A percentile compares a stretch with the other conserved stretches of the same genome.
Conservation (phyloP, 1,140 invertebrate genomes). For the Hesperophylax magnus region DNA sequence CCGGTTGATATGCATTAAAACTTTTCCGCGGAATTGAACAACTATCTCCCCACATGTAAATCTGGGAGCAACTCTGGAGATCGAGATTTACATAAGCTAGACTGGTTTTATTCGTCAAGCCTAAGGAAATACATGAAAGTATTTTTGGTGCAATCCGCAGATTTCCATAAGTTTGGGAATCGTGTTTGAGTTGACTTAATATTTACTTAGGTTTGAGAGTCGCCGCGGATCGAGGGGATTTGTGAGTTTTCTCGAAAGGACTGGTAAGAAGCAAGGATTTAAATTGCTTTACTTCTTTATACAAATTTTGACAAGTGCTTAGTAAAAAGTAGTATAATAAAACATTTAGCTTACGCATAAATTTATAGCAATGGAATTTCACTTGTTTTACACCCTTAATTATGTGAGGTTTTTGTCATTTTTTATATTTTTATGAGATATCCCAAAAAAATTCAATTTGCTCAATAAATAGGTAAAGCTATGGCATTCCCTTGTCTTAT, state of each 20-base stretch:
- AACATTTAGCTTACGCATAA: too few species aligned
- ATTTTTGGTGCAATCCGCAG: slow-evolving; percentile 50
- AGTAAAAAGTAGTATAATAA: too few species aligned
- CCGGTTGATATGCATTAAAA: slow-evolving; percentile 38
- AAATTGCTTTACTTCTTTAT: not conserved
- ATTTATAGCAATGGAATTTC: too few species aligned
- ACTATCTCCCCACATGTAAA: slow-evolving; percentile 39
- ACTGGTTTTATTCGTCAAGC: slow-evolving; percentile 36
- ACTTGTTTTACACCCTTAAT: too few species aligned
- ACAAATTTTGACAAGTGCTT: not conserved
- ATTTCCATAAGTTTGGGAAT: slow-evolving; percentile 54
- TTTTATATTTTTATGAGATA: too few species aligned
- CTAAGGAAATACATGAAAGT: slow-evolving; percentile 45
- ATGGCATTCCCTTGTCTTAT: too few species aligned
- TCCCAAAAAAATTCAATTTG: too few species aligned
- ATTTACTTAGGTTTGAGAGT: slow-evolving; percentile 48
- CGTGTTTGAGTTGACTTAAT: slow-evolving; percentile 56
- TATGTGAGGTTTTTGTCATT: too few species aligned
- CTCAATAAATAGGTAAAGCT: too few species aligned
- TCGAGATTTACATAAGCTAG: slow-evolving; percentile 29
- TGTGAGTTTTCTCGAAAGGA: not conserved
- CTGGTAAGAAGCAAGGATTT: not conserved
- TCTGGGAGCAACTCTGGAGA: slow-evolving; percentile 22
- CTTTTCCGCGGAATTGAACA: slow-evolving; percentile 33
- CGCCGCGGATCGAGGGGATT: slow-evolving; percentile 30